Percentiles rank a stretch among this genome's conserved stretches.
These are phyloP conservation scores for Dichetophora obliterata DNA, from an alignment of 2,888 invertebrate genomes.

Conservation along the genomic window DNA sequence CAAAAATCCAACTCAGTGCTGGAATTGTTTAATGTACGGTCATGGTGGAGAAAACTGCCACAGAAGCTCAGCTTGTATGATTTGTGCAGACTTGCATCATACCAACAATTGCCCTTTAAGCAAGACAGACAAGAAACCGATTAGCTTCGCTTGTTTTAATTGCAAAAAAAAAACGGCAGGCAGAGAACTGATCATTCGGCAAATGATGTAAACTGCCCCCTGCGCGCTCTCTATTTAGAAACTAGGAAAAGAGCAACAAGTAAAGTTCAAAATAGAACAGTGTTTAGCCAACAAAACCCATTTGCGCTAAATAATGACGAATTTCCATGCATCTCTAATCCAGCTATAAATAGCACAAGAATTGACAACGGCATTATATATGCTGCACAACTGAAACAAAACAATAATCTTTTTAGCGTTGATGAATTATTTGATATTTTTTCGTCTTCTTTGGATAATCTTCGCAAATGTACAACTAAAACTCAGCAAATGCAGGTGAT, in stretches of 20 bases:
- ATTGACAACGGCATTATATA: background rate
- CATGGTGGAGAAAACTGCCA: slow-evolving; percentile 33
- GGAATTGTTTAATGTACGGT: slow-evolving; percentile 21
- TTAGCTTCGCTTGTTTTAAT: too few species aligned
- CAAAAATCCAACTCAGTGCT: too few species aligned
- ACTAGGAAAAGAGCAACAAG: background rate
- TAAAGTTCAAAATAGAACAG: background rate
- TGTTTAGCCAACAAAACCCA: background rate
- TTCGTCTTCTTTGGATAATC: background rate
- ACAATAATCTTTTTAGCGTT: background rate
- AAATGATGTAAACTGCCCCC: background rate
- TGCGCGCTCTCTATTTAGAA: background rate
- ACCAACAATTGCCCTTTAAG: slow-evolving; percentile 18
- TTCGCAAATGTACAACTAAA: slow-evolving; percentile 19
- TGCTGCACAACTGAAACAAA: background rate
- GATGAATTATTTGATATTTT: slow-evolving; percentile 16
- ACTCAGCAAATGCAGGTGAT: slow-evolving; percentile 23
- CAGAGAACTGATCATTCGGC: background rate
- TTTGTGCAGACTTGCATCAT: slow-evolving; percentile 16
- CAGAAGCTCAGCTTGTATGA: slow-evolving; percentile 25
- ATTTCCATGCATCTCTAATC: background rate
- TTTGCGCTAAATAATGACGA: slow-evolving; percentile 1
- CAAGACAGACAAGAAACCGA: slow-evolving; percentile 13
- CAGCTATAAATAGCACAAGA: background rate
- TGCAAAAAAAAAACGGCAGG: too few species aligned